Evolutionary conservation across 2,113 vertebrate genomes (phyloP), one percentile per base, ranked within the genome.

Genomic region (Microtus oregoni): DNA sequence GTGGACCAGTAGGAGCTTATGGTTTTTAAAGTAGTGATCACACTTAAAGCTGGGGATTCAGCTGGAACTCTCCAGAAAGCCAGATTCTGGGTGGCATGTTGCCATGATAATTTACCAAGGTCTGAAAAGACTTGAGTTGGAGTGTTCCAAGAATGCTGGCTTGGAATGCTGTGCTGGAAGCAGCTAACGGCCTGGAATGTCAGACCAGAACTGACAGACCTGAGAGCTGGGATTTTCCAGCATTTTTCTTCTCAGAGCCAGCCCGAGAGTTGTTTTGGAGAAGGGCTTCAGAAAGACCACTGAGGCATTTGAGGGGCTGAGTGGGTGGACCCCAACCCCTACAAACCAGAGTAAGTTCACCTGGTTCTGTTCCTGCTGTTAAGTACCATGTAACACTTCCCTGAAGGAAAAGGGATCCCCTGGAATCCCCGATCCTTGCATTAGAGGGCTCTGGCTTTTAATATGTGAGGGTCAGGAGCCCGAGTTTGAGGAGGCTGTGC

Each of bases 91-190:
- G 30, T 97, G 47, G 47, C 83, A 67, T 7, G 55, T 96, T 96
- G 55, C 82, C 79, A 92, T 96, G 94, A 94, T 63, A 94, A 58
- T 89, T 96, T 90, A 91, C 76, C 55, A 92, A 96, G 86, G 85
- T 96, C 87, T 92, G 94, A 97, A 76, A 77, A 95, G 89, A 81
- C 28, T 61, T 61, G 83, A 28, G 10, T 85, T 90, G 86, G 52
- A 90, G 75, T 87, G 76, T 95, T 96, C 68, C 47, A 83, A 93
- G 92, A 97, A 96, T 88, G 58, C 79, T 38, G 61, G 91, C 52
- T 91, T 82, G 52, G 92, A 92, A 79, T 89, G 28, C 90, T 7
- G 11, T 76, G 32, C 76, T 88, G 32, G 30, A 89, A 93, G 81
- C 70, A 77, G 55, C 91, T 95, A 86, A 63, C 0, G 0, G 78